Conservation (phyloP, 2,888 invertebrate species). For the Ryuthela nishihirai region DNA sequence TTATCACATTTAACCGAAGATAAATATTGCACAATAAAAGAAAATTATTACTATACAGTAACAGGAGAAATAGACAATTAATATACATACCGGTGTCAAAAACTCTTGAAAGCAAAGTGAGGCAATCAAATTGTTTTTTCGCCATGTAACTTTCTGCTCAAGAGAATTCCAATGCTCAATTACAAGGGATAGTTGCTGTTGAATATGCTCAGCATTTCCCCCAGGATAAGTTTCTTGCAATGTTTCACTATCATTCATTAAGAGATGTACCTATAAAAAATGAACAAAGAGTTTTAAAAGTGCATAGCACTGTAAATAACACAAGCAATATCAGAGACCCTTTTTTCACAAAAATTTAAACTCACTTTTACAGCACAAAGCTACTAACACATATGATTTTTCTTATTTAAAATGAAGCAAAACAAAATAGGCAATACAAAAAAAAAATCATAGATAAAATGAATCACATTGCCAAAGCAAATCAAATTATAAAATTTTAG, state of each 20-base stretch:
- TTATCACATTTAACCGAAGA: neutral
- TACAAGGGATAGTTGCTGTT: conserved; percentile 77
- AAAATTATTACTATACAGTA: neutral
- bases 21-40: neutral
- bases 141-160: conserved; percentile 74
- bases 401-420: too few species aligned
- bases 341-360: too few species aligned
- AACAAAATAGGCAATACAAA: too few species aligned
- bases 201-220: conserved; percentile 83
- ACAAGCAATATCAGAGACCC: too few species aligned
- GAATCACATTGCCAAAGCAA: too few species aligned
- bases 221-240: conserved; percentile 84
- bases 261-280: conserved; percentile 57
- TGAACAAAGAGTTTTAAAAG: too few species aligned
- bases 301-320: too few species aligned
- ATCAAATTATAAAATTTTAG: too few species aligned
- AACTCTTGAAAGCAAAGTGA: conserved; percentile 86
- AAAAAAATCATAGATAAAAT: too few species aligned
- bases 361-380: too few species aligned
- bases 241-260: conserved; percentile 86
- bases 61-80: neutral
- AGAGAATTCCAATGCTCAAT: conserved; percentile 81
- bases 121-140: conserved; percentile 75
- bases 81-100: conserved; percentile 59
- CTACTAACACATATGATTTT: too few species aligned